Conservation (phyloP, 2,113 vertebrate genomes). For the Epinephelus cyanopodus region DNA sequence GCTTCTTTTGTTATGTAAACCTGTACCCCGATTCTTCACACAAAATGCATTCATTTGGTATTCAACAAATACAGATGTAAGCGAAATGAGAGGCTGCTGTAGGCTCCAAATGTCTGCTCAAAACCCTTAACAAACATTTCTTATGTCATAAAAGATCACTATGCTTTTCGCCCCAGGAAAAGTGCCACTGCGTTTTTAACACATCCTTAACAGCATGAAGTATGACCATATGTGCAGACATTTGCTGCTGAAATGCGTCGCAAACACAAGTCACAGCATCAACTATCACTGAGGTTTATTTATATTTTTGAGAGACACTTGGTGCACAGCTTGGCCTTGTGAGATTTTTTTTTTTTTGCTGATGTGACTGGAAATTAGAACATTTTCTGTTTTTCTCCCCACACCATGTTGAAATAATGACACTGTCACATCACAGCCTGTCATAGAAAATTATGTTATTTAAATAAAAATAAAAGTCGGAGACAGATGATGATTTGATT, state of each 20-base stretch:
- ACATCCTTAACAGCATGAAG: background rate
- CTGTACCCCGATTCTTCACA: conserved; percentile 5
- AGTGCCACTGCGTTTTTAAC: conserved; percentile 3
- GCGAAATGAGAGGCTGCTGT: conserved; percentile 16
- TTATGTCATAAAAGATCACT: background rate
- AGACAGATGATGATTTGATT: background rate
- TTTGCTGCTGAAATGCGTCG: background rate
- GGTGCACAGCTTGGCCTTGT: background rate
- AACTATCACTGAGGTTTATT: conserved; percentile 6
- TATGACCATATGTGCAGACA: conserved; percentile 16
- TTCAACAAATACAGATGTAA: conserved; percentile 17
- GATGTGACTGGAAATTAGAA: background rate
- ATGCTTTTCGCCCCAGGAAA: background rate
- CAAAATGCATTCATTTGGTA: conserved; percentile 4
- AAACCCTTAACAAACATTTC: conserved; percentile 31
- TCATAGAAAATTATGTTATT: background rate
- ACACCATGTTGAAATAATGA: background rate
- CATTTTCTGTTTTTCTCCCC: background rate
- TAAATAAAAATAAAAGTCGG: conserved; percentile 9
- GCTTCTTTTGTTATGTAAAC: conserved; percentile 37
- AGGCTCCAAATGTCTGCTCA: background rate
- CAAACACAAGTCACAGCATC: conserved; percentile 9
- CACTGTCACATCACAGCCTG: background rate
- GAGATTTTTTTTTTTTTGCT: background rate
- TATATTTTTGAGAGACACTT: background rate